These are phyloP conservation scores for Tuta absoluta DNA, from an alignment of 2,888 invertebrate species.

Conservation along the genomic window DNA sequence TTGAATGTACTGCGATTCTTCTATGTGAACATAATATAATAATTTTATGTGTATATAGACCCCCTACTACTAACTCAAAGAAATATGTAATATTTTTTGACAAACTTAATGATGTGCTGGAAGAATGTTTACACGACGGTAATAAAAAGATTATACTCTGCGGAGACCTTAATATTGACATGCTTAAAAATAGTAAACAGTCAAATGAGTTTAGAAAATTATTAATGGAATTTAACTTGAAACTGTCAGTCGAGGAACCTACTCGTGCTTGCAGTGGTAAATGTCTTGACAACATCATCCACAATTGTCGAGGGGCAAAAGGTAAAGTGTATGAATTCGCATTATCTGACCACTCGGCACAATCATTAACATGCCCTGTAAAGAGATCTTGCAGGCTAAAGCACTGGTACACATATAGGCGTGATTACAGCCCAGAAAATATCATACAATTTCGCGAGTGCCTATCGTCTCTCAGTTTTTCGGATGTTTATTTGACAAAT, in stretches of 20 bases:
- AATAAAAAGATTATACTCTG: slow-evolving; percentile 18
- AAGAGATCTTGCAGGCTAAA: neutral
- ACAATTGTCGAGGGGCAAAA: neutral
- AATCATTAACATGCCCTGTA: neutral
- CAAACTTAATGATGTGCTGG: neutral
- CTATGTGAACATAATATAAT: slow-evolving; percentile 23
- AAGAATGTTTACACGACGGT: neutral
- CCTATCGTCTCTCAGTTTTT: neutral
- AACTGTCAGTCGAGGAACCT: slow-evolving; percentile 5
- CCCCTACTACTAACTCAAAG: slow-evolving; percentile 5
- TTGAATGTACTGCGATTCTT: slow-evolving; percentile 24
- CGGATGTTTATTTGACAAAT: neutral
- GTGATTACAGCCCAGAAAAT: neutral
- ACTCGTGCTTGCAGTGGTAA: slow-evolving; percentile 16
- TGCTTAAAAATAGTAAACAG: slow-evolving; percentile 10
- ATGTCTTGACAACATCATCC: slow-evolving; percentile 4
- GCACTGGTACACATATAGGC: neutral
- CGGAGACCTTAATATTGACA: slow-evolving; percentile 29
- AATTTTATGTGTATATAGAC: slow-evolving; percentile 28
- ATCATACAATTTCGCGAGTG: neutral
- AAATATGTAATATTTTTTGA: slow-evolving; percentile 14
- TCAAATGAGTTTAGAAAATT: slow-evolving; percentile 15
- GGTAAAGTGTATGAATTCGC: slow-evolving; percentile 9
- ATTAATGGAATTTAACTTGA: slow-evolving; percentile 25
- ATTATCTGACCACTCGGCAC: slow-evolving; percentile 2